Conservation (phyloP, 2,888 invertebrate species). For the Halictus ligatus region DNA sequence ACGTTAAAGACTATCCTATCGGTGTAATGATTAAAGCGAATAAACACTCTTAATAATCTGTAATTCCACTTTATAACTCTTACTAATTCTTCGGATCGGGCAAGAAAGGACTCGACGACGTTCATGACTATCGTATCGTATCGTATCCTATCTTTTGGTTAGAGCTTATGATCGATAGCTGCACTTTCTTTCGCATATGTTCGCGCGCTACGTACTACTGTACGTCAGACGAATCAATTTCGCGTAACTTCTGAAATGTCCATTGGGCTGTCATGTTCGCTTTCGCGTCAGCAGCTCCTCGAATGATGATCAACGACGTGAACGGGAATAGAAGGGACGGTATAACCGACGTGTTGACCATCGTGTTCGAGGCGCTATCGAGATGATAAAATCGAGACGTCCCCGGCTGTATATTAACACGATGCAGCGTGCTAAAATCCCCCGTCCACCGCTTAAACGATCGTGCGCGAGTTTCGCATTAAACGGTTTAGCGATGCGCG, state of each 20-base stretch:
- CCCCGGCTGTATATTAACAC: conserved; percentile 63
- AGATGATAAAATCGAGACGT: conserved; percentile 65
- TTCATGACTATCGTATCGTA: too few relatives aligned
- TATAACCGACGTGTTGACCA: not conserved
- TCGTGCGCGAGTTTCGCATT: conserved; percentile 68
- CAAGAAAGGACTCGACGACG: too few relatives aligned
- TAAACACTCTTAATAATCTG: not conserved
- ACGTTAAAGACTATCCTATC: not conserved
- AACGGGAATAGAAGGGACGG: not conserved
- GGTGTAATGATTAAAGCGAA: not conserved
- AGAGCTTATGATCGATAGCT: too few relatives aligned
- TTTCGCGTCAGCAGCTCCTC: not conserved
- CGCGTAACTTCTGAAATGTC: not conserved
- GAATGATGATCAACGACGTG: not conserved
- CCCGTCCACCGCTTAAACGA: conserved; percentile 67
- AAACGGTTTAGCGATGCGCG: conserved; percentile 66
- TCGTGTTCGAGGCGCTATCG: conserved; percentile 39
- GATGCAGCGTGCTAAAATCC: conserved; percentile 65
- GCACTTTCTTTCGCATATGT: too few relatives aligned
- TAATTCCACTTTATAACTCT: too few relatives aligned
- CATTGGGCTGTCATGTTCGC: not conserved
- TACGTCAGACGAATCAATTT: not conserved
- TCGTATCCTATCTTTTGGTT: too few relatives aligned
- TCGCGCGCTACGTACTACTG: too few relatives aligned
- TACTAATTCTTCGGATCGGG: too few relatives aligned